A percentile compares a stretch with the other conserved stretches of the same genome.
Evolutionary conservation across 2,113 vertebrate species (phyloP).

Genomic region (Grantiella picta): DNA sequence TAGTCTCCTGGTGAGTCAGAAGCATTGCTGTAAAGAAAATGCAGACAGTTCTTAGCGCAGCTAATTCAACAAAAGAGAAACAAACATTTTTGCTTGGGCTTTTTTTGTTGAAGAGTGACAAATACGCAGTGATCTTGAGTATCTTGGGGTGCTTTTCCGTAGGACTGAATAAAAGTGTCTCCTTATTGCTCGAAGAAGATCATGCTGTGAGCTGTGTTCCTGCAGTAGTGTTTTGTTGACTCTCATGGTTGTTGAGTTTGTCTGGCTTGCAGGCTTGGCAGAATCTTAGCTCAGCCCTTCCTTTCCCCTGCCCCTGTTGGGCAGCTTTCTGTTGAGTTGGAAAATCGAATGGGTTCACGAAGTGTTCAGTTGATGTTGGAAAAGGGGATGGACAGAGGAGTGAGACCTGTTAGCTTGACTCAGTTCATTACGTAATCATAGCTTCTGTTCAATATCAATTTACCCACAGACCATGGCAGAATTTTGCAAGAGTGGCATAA

Average conservation of each 20-base stretch:
- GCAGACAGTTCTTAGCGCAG: background rate
- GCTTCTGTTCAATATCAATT: background rate
- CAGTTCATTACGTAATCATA: rapidly evolving
- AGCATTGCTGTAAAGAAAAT: background rate
- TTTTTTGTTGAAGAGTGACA: background rate
- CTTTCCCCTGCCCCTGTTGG: background rate
- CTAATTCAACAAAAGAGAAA: background rate
- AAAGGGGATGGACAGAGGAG: background rate
- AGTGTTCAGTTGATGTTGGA: background rate
- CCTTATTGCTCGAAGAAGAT: background rate
- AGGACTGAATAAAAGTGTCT: background rate
- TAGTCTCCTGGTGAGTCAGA: background rate
- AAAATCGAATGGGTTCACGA: background rate
- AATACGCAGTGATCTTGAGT: background rate
- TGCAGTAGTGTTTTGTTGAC: rapidly evolving
- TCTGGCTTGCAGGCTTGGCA: background rate
- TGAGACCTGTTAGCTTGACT: background rate
- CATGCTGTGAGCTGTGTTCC: background rate
- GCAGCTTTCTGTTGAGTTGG: background rate
- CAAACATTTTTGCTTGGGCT: background rate
- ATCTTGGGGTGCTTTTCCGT: background rate
- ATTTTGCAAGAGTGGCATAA: background rate
- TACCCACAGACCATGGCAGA: background rate
- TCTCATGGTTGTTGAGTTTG: background rate
- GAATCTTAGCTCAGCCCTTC: background rate